Evolutionary conservation across 2,888 invertebrate genomes (phyloP).

Genomic region (Balanococcus diminutus): DNA sequence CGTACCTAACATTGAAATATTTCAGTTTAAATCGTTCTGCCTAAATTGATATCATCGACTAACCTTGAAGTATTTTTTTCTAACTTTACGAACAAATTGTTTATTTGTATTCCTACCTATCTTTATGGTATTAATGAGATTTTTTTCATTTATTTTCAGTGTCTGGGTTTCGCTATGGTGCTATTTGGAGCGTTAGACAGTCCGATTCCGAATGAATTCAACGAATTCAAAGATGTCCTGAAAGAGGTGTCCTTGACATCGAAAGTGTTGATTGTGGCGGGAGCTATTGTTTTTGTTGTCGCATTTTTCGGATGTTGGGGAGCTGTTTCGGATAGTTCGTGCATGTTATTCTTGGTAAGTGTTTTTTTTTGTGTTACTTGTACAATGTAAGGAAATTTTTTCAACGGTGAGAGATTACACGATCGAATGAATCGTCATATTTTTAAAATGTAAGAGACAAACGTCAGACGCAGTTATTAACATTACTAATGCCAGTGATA

Average conservation of each 20-base stretch:
- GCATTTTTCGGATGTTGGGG: slow-evolving; percentile 55
- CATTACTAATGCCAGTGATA: too few species aligned
- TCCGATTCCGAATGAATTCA: slow-evolving; percentile 3
- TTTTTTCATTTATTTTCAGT: slow-evolving; percentile 23
- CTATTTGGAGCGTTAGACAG: slow-evolving; percentile 49
- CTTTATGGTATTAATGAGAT: neutral
- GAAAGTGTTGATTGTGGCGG: slow-evolving; percentile 48
- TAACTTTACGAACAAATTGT: neutral
- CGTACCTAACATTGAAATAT: neutral
- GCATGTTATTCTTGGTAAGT: slow-evolving; percentile 52
- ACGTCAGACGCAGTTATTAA: too few species aligned
- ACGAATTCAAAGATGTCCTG: neutral
- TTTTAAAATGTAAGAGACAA: too few species aligned
- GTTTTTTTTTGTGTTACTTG: neutral
- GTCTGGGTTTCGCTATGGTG: slow-evolving; percentile 53
- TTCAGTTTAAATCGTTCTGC: neutral
- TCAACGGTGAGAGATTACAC: too few species aligned
- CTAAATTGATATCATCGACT: neutral
- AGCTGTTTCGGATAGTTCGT: slow-evolving; percentile 51
- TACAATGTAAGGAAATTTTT: too few species aligned
- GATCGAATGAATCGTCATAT: too few species aligned
- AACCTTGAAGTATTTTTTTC: neutral
- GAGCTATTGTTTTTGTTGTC: slow-evolving; percentile 51
- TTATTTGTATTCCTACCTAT: too few species aligned
- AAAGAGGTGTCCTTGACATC: slow-evolving; percentile 45